Evolutionary conservation across 2,888 invertebrate species (phyloP).

Genomic region (Eupithecia abbreviata): DNA sequence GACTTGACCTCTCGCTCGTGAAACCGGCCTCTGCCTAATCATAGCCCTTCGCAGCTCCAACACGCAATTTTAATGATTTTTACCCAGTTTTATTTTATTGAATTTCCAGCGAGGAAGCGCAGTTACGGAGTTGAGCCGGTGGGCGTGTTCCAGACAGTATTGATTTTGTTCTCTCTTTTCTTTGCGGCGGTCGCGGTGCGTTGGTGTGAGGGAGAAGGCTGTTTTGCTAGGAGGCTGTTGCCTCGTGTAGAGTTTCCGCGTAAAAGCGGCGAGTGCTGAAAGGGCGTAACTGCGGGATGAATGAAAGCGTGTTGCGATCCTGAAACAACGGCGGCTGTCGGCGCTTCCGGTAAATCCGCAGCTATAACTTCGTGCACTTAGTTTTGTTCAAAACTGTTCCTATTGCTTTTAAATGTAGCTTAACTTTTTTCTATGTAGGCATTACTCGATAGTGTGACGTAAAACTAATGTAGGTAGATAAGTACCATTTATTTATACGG

Average conservation of each 20-base stretch:
- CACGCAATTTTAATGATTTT: conserved; percentile 77
- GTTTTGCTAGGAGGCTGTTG: conserved; percentile 68
- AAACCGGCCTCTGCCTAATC: conserved; percentile 38
- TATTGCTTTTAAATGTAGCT: conserved; percentile 51
- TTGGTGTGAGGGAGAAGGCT: conserved; percentile 64
- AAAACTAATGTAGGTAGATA: not conserved
- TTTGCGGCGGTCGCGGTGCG: conserved; percentile 55
- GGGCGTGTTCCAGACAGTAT: conserved; percentile 83
- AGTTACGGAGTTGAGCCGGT: conserved; percentile 78
- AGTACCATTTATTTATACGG: not conserved
- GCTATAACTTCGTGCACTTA: conserved; percentile 78
- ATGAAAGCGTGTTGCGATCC: conserved; percentile 83
- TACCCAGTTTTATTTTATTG: conserved; percentile 81
- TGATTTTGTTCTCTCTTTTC: conserved; percentile 78
- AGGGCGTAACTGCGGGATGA: conserved; percentile 78
- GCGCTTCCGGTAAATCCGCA: conserved; percentile 82
- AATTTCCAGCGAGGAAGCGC: conserved; percentile 82
- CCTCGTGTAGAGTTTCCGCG: conserved; percentile 79
- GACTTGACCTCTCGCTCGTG: not conserved
- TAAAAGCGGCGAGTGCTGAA: conserved; percentile 65
- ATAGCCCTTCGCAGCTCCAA: conserved; percentile 57
- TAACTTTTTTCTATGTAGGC: conserved; percentile 28
- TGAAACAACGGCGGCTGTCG: conserved; percentile 81
- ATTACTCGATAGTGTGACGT: conserved; percentile 9
- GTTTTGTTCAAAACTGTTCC: conserved; percentile 71